Evolutionary conservation across 2,797 vertebrate genomes (phyloP), one percentile per base, ranked within the genome.

Genomic region (Coendou prehensilis): DNA sequence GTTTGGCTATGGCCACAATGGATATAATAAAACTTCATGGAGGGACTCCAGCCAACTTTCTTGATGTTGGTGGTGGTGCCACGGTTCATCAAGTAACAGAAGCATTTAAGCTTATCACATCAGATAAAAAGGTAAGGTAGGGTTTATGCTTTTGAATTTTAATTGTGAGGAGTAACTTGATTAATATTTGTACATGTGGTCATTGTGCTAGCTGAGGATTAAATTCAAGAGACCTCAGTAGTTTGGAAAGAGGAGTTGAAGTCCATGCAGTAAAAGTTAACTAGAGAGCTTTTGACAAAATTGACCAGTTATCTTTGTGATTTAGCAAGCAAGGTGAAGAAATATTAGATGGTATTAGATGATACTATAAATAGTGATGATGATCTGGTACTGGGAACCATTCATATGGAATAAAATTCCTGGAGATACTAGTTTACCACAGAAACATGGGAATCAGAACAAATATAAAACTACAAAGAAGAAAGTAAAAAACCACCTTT

Each of bases 21-120:
- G 99, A 99, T 98, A 99, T 99, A 98, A 99, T 99, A 97, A 99
- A 99, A 97, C 99, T 99, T 63, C 99, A 99, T 6, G 99, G 99
- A 1, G 99, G 99, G 89, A 99, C 99, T 67, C 99, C 99, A 37
- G 99, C 99, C 98, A 99, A 99, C 98, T 99, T 99, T 98, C 99
- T 99, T 97, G 99, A 99, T 97, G 99, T 99, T 28, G 99, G 99
- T 61, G 99, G 99, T 73, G 99, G 99, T 97, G 99, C 99, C 97
- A 99, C 99, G 26, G 99, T 99, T 47, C 99, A 99, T 89, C 99
- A 99, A 99, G 99, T 99, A 98, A 99, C 99, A 0, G 99, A 99
- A 98, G 99, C 99, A 47, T 99, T 99, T 98, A 99, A 99, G 76
- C 99, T 99, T 97, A 99, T 99, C 98, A 99, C 99, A 73, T 99